These are phyloP conservation scores for Tretioscincus oriximinensis DNA, from an alignment of 2,113 vertebrate species.

Conservation along the genomic window DNA sequence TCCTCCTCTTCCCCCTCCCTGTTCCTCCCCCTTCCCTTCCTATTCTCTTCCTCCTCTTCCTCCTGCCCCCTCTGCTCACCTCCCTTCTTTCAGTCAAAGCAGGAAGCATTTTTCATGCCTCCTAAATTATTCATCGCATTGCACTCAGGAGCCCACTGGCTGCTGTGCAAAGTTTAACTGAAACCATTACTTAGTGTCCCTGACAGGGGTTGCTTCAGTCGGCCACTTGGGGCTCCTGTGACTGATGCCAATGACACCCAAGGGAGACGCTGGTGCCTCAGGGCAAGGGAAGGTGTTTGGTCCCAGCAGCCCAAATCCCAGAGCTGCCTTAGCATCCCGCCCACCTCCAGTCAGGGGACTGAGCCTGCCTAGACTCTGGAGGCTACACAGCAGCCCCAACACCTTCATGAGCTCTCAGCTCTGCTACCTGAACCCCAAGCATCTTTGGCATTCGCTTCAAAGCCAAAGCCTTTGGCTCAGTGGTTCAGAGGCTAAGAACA, in stretches of 20 bases:
- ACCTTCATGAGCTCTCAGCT: not conserved
- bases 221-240: not conserved
- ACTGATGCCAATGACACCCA: fast-evolving
- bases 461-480: too few relatives aligned
- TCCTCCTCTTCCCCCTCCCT: too few relatives aligned
- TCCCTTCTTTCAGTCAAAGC: not conserved
- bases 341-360: not conserved
- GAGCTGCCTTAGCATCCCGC: not conserved
- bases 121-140: not conserved
- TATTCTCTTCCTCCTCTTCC: not conserved
- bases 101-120: not conserved
- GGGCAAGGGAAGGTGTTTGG: not conserved
- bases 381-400: not conserved
- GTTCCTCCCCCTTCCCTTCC: not conserved
- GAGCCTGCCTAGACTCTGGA: not conserved
- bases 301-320: not conserved
- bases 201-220: fast-evolving
- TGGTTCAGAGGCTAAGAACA: too few relatives aligned
- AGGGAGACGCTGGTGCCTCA: not conserved
- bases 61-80: not conserved
- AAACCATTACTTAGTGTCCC: fast-evolving
- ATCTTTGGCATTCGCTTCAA: not conserved
- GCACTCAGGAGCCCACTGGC: not conserved
- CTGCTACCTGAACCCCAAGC: not conserved
- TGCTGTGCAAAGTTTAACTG: not conserved